A percentile compares a stretch with the other conserved stretches of the same genome.
These are phyloP conservation scores for Myotis myotis DNA, from an alignment of 2,797 vertebrate species.

Conservation along the genomic window DNA sequence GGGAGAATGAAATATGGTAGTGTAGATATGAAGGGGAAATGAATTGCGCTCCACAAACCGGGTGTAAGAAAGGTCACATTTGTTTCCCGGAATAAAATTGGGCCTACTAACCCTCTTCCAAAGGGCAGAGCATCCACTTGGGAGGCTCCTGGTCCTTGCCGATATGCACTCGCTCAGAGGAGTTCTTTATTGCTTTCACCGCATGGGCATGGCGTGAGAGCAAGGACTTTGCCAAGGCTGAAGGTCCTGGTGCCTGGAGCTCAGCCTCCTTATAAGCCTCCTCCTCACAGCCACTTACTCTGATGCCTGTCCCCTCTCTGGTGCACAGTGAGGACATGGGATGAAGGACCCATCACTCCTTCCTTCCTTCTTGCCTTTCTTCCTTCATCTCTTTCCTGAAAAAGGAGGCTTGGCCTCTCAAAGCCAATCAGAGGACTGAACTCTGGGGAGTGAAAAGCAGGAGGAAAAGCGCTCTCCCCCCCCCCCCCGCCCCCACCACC, in stretches of 20 bases:
- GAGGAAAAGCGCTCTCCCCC: neutral
- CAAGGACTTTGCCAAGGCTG: neutral
- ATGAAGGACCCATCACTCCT: too few relatives aligned
- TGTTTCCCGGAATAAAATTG: neutral
- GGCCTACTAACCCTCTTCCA: neutral
- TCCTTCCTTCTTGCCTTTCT: neutral
- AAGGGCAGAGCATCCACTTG: neutral
- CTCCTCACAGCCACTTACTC: neutral
- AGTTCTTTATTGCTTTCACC: neutral
- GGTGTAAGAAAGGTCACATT: neutral
- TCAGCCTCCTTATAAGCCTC: neutral
- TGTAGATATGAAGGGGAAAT: neutral
- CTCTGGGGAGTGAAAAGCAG: neutral
- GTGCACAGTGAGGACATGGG: neutral
- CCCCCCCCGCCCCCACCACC: too few relatives aligned
- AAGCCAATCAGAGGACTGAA: neutral
- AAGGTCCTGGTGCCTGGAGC: neutral
- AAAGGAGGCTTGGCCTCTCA: neutral
- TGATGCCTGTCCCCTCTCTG: neutral
- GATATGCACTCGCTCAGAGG: neutral
- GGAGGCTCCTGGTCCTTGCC: neutral
- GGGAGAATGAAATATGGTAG: neutral
- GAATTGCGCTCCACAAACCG: neutral
- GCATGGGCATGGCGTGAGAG: fast-evolving
- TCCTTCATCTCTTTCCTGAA: neutral